These are phyloP conservation scores for Mya arenaria DNA, from an alignment of 1,140 invertebrate species.

Conservation along the genomic window DNA sequence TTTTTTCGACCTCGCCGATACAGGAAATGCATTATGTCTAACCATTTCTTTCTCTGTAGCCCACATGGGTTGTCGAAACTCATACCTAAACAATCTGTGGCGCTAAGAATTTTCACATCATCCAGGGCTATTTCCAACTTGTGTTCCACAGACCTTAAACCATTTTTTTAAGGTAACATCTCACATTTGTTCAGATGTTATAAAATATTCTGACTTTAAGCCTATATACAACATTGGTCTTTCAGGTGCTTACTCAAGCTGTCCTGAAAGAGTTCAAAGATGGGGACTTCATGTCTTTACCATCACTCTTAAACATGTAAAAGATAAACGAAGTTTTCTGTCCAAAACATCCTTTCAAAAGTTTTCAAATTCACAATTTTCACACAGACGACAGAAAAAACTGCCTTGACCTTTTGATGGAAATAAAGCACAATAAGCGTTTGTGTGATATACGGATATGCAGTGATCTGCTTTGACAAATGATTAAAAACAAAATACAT, in stretches of 20 bases:
- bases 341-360: no score
- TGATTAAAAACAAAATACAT: no score
- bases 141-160: constrained; percentile 9
- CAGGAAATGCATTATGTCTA: constrained; percentile 47
- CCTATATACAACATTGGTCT: no score
- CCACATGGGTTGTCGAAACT: constrained; percentile 11
- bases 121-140: neutral
- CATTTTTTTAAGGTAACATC: neutral
- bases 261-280: no score
- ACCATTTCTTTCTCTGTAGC: constrained; percentile 40
- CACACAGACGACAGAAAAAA: neutral
- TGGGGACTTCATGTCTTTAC: no score
- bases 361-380: no score
- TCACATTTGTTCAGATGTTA: neutral
- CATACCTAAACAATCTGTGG: neutral
- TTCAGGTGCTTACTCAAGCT: no score
- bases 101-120: constrained; percentile 7
- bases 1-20: constrained; percentile 34
- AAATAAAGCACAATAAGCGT: neutral
- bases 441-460: neutral
- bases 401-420: neutral
- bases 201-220: neutral
- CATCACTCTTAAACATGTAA: no score
- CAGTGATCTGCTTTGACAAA: no score
- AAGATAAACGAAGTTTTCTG: no score